Evolutionary conservation across 2,888 invertebrate genomes (phyloP).

Genomic region (Tetragnatha montana): DNA sequence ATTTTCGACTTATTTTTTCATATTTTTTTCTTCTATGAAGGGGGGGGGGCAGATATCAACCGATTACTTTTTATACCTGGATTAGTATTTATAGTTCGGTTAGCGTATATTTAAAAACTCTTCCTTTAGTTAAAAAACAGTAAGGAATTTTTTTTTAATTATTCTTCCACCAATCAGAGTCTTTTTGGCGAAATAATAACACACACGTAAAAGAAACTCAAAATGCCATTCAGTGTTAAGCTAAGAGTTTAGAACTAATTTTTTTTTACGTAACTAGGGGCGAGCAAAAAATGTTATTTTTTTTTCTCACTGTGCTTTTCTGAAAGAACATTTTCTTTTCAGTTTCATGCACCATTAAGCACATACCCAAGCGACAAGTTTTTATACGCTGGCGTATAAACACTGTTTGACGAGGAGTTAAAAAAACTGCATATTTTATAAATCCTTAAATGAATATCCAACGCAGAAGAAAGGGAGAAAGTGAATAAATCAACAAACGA

Average conservation of each 20-base stretch:
- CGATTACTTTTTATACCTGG: background rate
- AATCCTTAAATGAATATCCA: background rate
- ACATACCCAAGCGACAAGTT: slow-evolving; percentile 33
- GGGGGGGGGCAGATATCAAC: too few species aligned
- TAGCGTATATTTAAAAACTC: background rate
- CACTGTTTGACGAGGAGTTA: background rate
- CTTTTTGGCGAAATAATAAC: background rate
- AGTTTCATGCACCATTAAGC: slow-evolving; percentile 38
- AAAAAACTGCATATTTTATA: background rate
- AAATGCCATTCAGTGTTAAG: background rate
- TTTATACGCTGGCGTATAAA: slow-evolving; percentile 18
- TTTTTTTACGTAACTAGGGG: background rate
- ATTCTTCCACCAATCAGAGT: background rate
- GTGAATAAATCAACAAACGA: background rate
- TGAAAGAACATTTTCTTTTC: slow-evolving; percentile 2
- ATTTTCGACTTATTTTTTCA: too few species aligned
- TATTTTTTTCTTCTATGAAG: too few species aligned
- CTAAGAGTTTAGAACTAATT: slow-evolving; percentile 1
- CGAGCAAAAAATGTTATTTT: background rate
- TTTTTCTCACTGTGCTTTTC: background rate
- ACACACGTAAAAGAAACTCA: background rate
- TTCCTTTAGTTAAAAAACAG: background rate
- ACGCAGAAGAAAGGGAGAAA: background rate
- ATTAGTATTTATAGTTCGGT: background rate
- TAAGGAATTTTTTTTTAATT: background rate